Conservation (phyloP, 2,888 invertebrate genomes). For the Cheilosia scutellata region DNA sequence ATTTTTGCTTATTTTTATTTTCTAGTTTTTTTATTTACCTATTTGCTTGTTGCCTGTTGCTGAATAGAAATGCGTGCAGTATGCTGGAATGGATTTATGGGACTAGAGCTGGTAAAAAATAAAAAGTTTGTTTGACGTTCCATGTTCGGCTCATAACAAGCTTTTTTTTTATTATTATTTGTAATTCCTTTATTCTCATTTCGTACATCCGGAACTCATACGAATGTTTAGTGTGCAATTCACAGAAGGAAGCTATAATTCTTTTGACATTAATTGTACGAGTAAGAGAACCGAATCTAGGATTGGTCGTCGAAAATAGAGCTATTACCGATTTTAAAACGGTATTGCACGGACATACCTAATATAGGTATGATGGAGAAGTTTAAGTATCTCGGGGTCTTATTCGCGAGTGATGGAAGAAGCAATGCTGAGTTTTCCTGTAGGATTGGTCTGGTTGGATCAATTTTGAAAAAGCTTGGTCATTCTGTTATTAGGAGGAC, state of each 20-base stretch:
- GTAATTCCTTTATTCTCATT: not conserved
- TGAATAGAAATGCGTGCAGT: slow-evolving; percentile 59
- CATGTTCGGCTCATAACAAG: not conserved
- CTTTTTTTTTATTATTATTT: slow-evolving; percentile 29
- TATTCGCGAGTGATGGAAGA: too few relatives aligned
- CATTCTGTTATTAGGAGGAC: too few relatives aligned
- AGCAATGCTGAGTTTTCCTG: too few relatives aligned
- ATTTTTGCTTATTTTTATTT: slow-evolving; percentile 13
- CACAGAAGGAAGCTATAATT: not conserved
- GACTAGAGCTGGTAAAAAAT: slow-evolving; percentile 1
- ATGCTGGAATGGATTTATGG: slow-evolving; percentile 40
- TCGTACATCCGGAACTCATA: slow-evolving; percentile 11
- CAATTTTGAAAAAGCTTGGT: too few relatives aligned
- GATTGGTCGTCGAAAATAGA: too few relatives aligned
- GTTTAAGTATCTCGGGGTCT: too few relatives aligned
- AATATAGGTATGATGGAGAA: too few relatives aligned
- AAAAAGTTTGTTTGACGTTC: slow-evolving; percentile 33
- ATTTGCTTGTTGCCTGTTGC: slow-evolving; percentile 58
- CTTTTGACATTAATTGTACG: not conserved
- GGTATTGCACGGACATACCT: too few relatives aligned
- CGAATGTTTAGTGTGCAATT: slow-evolving; percentile 2
- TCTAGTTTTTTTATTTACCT: slow-evolving; percentile 17
- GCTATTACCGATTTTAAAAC: too few relatives aligned
- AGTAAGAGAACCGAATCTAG: too few relatives aligned
- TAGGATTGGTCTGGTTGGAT: too few relatives aligned